phyloP scores from a whole-genome alignment of 2,113 vertebrate species.

The Gymnobelideus leadbeateri region DNA sequence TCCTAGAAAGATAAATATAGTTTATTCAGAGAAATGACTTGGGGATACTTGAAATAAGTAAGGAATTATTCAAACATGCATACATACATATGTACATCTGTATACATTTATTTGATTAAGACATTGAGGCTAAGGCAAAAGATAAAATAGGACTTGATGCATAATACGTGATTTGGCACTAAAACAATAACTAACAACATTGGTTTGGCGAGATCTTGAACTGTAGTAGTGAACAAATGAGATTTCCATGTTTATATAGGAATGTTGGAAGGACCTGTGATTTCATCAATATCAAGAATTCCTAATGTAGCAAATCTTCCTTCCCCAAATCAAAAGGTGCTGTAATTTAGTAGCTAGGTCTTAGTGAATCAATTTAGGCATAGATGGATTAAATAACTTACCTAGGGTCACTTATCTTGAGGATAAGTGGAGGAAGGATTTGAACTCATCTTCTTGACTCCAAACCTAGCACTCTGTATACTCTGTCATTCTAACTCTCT shows the following conservation, averaged over 20 bases:
- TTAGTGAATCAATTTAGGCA: not conserved
- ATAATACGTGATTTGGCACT: conserved; percentile 46
- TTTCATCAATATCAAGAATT: not conserved
- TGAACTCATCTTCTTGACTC: not conserved
- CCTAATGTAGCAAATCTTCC: not conserved
- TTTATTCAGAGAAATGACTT: not conserved
- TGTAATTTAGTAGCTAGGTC: not conserved
- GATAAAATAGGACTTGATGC: not conserved
- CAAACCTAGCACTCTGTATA: not conserved
- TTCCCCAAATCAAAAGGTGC: not conserved
- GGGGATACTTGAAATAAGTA: not conserved
- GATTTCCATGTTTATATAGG: conserved; percentile 8
- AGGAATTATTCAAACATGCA: not conserved
- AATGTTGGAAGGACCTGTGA: not conserved
- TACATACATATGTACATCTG: not conserved
- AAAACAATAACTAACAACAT: conserved; percentile 65
- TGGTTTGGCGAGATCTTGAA: conserved; percentile 26
- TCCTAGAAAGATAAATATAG: not conserved
- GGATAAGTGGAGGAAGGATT: not conserved
- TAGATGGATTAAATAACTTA: not conserved
- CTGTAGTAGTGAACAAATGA: conserved; percentile 28
- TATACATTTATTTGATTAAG: not conserved
- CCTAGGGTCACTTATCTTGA: not conserved
- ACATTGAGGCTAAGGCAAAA: not conserved
- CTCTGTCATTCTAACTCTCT: not conserved